These are phyloP conservation scores for Limanda limanda DNA, from an alignment of 2,113 vertebrate species.

Conservation along the genomic window DNA sequence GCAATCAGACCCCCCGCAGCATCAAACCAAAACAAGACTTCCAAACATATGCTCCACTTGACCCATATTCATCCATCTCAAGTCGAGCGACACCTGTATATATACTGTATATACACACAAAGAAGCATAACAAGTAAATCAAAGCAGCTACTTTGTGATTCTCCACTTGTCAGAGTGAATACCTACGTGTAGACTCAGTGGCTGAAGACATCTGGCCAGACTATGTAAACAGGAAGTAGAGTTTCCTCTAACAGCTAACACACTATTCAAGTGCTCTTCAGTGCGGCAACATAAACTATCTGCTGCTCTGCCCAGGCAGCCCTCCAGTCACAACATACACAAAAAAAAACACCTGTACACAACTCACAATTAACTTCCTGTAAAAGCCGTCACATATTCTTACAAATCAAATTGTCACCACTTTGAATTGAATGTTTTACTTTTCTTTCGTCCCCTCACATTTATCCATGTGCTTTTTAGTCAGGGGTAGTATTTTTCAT, in stretches of 20 bases:
- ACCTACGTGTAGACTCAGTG: background rate
- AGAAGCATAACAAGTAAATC: constrained; percentile 9
- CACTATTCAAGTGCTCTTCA: constrained; percentile 14
- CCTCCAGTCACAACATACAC: background rate
- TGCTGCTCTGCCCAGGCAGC: constrained; percentile 5
- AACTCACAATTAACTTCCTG: no score
- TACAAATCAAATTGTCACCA: no score
- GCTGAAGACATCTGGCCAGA: constrained; percentile 16
- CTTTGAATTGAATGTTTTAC: no score
- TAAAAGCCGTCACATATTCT: no score
- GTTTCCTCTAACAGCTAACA: constrained; percentile 19
- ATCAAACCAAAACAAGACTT: constrained; percentile 20
- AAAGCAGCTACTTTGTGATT: background rate
- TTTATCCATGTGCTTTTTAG: no score
- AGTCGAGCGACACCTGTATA: background rate
- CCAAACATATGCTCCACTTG: constrained; percentile 4
- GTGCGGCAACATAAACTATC: constrained; percentile 3
- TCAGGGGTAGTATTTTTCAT: no score
- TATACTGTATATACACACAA: background rate
- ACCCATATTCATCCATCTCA: constrained; percentile 17
- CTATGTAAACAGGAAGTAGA: constrained; percentile 48
- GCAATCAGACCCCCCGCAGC: background rate
- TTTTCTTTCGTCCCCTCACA: no score
- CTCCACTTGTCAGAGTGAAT: constrained; percentile 14
- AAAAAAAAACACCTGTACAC: background rate